Evolutionary conservation across 2,113 vertebrate species (phyloP).

Genomic region (Leucopsar rothschildi): DNA sequence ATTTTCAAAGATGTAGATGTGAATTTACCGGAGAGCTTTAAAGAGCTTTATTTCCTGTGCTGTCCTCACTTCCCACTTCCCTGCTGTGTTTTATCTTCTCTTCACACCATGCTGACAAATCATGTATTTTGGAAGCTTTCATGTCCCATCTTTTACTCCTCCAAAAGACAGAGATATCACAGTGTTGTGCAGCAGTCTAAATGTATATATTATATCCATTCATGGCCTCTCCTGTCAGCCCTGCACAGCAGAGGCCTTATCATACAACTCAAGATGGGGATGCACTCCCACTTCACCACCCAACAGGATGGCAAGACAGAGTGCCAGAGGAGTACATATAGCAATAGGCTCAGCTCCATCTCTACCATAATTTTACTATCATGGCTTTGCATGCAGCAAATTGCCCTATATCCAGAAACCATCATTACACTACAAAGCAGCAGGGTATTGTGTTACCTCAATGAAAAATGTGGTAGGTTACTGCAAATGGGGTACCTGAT

Average conservation of each 20-base stretch:
- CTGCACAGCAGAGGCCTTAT: not conserved
- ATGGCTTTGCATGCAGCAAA: not conserved
- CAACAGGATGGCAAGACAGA: not conserved
- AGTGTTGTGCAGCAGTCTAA: not conserved
- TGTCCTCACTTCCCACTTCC: not conserved
- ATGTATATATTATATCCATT: not conserved
- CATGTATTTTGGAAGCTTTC: not conserved
- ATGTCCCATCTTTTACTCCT: not conserved
- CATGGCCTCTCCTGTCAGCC: not conserved
- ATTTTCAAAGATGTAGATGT: not conserved
- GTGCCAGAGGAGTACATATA: not conserved
- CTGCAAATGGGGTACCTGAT: not conserved
- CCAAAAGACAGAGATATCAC: not conserved
- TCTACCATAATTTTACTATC: not conserved
- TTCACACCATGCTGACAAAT: not conserved
- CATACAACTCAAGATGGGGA: not conserved
- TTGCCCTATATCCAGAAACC: not conserved
- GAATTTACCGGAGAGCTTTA: not conserved
- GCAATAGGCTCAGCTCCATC: not conserved
- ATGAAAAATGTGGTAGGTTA: not conserved
- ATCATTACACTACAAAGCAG: not conserved
- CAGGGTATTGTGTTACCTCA: not conserved
- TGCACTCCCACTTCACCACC: not conserved
- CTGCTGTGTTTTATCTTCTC: not conserved
- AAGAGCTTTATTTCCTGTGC: not conserved